Percentiles rank a stretch among this genome's conserved stretches.
Conservation (phyloP, 1,140 invertebrate species). For the Hypsibius dujardini region DNA sequence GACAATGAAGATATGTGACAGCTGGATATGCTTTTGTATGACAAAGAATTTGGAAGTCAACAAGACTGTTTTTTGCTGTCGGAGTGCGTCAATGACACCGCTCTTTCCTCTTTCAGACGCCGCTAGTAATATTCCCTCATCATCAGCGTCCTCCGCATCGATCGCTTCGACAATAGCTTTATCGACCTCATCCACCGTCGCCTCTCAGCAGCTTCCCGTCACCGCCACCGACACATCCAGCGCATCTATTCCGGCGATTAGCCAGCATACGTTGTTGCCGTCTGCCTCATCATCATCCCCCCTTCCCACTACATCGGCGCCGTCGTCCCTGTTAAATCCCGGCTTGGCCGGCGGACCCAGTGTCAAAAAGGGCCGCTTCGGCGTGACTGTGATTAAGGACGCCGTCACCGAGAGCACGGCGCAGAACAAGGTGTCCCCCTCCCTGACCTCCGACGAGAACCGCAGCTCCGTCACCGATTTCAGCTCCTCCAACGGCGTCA, state of each 20-base stretch:
- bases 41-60: no score
- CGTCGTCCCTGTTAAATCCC: neutral
- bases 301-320: neutral
- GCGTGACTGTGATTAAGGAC: slow-evolving; percentile 13
- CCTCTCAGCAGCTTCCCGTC: neutral
- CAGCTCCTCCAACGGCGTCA: neutral
- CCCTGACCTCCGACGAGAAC: neutral
- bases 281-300: neutral
- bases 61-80: no score
- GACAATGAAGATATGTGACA: no score
- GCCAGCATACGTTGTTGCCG: neutral
- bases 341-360: neutral
- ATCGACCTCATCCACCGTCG: neutral
- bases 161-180: neutral
- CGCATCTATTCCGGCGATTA: neutral
- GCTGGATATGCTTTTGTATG: no score
- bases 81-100: no score
- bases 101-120: neutral
- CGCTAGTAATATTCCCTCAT: slow-evolving; percentile 6
- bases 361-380: neutral
- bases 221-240: neutral
- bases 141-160: neutral
- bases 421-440: neutral
- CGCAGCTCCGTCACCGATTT: neutral
- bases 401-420: neutral